Evolutionary conservation across 2,113 vertebrate species (phyloP).

Genomic region (Ceyx cyanopectus): DNA sequence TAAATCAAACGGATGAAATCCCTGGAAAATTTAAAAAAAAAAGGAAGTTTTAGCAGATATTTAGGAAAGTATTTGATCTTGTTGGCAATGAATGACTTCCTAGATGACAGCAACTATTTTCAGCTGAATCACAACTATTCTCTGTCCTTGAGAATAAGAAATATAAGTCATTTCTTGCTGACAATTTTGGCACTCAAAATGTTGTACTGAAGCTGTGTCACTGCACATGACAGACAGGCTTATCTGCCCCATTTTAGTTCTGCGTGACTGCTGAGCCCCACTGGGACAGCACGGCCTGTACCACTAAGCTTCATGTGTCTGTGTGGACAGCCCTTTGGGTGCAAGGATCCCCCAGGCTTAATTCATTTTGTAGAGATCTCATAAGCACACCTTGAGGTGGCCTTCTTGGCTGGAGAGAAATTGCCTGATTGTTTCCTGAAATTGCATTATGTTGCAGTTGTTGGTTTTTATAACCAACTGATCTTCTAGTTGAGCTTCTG

Average conservation of each 20-base stretch:
- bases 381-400: neutral
- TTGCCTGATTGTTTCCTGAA: neutral
- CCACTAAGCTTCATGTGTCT: neutral
- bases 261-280: neutral
- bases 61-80: neutral
- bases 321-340: neutral
- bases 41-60: neutral
- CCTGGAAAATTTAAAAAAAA: neutral
- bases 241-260: neutral
- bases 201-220: neutral
- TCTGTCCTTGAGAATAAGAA: neutral
- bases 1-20: neutral
- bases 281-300: fast-evolving
- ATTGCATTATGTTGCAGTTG: neutral
- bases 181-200: neutral
- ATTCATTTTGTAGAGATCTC: neutral
- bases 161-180: neutral
- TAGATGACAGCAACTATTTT: neutral
- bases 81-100: neutral
- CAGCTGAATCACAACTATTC: neutral
- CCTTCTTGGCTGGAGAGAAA: neutral
- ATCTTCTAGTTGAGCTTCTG: neutral
- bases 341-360: neutral
- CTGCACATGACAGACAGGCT: neutral
- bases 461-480: neutral